Percentiles rank a stretch among this genome's conserved stretches.
Conservation (phyloP, 2,797 vertebrate species). For the Takifugu ocellatus region DNA sequence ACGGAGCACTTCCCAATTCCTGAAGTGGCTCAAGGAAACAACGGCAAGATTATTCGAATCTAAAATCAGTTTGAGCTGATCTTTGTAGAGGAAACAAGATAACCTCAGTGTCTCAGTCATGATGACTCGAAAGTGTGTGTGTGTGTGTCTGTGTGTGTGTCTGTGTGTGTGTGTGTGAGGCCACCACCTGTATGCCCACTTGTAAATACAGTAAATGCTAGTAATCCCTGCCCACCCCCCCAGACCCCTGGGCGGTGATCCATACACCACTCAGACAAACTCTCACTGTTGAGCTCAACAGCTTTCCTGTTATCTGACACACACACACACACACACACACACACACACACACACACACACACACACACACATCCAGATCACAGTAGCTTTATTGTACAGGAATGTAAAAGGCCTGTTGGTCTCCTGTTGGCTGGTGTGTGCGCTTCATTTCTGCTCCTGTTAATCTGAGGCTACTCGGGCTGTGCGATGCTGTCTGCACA, state of each 20-base stretch:
- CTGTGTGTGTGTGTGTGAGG: not conserved
- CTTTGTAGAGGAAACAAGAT: slow-evolving; percentile 3
- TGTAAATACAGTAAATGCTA: slow-evolving; percentile 18
- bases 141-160: too few relatives aligned
- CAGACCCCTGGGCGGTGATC: slow-evolving; percentile 12
- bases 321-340: slow-evolving; percentile 2
- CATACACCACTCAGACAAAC: slow-evolving; percentile 17
- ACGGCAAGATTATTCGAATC: slow-evolving; percentile 1
- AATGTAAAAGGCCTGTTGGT: not conserved
- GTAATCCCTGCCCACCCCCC: not conserved
- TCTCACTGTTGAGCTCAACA: slow-evolving; percentile 18
- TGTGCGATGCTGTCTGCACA: not conserved
- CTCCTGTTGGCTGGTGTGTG: too few relatives aligned
- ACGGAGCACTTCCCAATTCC: slow-evolving; percentile 11
- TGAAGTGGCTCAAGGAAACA: slow-evolving; percentile 1
- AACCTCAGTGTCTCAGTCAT: not conserved
- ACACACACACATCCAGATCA: slow-evolving; percentile 6
- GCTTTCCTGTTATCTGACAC: slow-evolving; percentile 7
- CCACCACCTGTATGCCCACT: slow-evolving; percentile 21
- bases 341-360: slow-evolving; percentile 5
- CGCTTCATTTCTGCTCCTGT: too few relatives aligned
- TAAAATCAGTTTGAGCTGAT: slow-evolving; percentile 5
- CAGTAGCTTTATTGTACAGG: slow-evolving; percentile 1
- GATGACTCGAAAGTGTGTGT: slow-evolving; percentile 13
- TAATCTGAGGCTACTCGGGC: not conserved